These are phyloP conservation scores for Peromyscus melanophrys DNA, from an alignment of 2,797 vertebrate genomes.

Conservation along the genomic window DNA sequence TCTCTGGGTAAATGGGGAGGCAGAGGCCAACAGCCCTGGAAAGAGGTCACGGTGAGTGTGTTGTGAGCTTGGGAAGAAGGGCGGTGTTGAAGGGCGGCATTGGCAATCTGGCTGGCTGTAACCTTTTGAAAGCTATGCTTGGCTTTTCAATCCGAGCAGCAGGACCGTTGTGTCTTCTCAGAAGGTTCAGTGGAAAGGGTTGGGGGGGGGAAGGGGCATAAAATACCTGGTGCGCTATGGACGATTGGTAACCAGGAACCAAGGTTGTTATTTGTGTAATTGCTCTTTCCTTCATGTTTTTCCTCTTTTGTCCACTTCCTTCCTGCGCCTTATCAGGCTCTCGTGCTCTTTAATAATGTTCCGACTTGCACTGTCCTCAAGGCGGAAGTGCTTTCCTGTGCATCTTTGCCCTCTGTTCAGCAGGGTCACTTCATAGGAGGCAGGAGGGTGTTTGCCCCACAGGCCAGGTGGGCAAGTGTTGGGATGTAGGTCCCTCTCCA, in stretches of 20 bases:
- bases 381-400: neutral
- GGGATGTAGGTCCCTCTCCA: neutral
- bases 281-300: slow-evolving; percentile 21
- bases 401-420: neutral
- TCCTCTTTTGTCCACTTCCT: neutral
- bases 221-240: slow-evolving; percentile 31
- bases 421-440: neutral
- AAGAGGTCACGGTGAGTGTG: neutral
- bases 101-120: neutral
- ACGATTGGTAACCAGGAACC: slow-evolving; percentile 48
- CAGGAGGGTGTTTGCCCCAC: neutral
- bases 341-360: neutral
- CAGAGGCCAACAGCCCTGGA: neutral
- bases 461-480: neutral
- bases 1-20: slow-evolving; percentile 2
- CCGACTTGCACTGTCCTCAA: slow-evolving; percentile 33
- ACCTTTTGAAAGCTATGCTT: slow-evolving; percentile 42
- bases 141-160: slow-evolving; percentile 5
- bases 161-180: neutral
- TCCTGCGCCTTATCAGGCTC: slow-evolving; percentile 42
- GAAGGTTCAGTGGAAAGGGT: slow-evolving; percentile 1
- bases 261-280: slow-evolving; percentile 65
- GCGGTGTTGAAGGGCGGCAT: neutral
- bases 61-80: neutral
- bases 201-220: neutral